Evolutionary conservation across 2,888 invertebrate species (phyloP), one percentile per base, ranked within the genome.

Genomic region (Marronus borbonicus): DNA sequence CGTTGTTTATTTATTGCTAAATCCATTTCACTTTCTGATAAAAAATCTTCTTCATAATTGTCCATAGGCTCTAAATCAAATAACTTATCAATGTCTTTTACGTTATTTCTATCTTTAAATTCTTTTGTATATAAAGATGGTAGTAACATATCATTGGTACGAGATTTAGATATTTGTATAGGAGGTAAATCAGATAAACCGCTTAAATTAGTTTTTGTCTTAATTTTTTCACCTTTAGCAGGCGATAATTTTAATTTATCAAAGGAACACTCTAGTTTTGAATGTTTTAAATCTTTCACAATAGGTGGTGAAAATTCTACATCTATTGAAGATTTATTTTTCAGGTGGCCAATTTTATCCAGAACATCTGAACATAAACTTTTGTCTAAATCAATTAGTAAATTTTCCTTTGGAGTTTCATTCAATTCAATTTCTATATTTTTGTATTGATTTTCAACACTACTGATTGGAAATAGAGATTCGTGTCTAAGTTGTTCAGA

Each of bases 31-130:
- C 83, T 84, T n/a, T 82, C 83, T 2, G 85, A 86, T 83, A 87
- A 86, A 81, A 88, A 88, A 83, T 88, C 88, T 81, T 88, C 88
- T 81, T 88, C 88, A 77, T 88, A 88, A 78, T 87, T 87, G 77
- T 85, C 86, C 44, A 84, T 74, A 17, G 82, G 79, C 65, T 83
- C 83, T n/a, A 81, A 80, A 77, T 85, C 86, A 77, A 87, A 86
- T 60, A 86, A 78, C 79, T 86, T 85, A 79, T 87, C 86, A n/a
- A 85, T 80, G 49, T 87, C 87, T 76, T 83, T 85, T 58, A 83
- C 76, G 78, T 83, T 85, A 2, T 84, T 82, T 81, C 86, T 87
- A 50, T 87, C 86, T 77, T 86, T 86, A 79, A 86, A 86, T 78
- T 88, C 88, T 80, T 86, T 88, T 39, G 81, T 87, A 75, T 88